These are phyloP conservation scores for Enteromius afrohamiltoni DNA, from an alignment of 2,797 vertebrate species.

Conservation along the genomic window DNA sequence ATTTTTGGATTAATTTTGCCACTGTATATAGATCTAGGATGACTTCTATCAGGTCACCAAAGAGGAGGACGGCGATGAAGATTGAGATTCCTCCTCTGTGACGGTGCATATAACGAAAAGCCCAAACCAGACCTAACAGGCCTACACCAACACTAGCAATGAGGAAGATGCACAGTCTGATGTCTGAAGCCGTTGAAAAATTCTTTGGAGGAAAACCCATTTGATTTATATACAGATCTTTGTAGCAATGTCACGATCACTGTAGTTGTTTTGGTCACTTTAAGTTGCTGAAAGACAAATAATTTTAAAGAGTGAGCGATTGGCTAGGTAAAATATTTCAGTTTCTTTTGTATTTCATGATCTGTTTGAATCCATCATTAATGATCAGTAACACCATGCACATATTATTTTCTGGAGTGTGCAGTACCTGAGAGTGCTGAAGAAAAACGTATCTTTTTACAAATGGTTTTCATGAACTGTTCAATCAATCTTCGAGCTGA, in stretches of 20 bases:
- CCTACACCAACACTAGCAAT: background rate
- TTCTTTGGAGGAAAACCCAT: background rate
- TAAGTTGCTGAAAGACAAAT: background rate
- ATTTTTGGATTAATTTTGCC: background rate
- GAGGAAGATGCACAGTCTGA: background rate
- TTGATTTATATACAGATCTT: background rate
- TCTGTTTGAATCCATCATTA: background rate
- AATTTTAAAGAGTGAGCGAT: background rate
- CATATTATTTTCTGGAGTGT: background rate
- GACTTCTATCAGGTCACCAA: conserved; percentile 6
- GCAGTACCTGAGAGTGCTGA: background rate
- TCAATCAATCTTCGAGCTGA: too few species aligned
- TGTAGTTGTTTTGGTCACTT: background rate
- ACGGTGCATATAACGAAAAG: background rate
- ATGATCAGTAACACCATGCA: background rate
- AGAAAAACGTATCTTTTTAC: background rate
- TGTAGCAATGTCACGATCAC: background rate
- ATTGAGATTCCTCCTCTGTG: background rate
- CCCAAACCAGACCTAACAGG: conserved; percentile 6
- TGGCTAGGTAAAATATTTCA: background rate
- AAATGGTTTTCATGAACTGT: too few species aligned
- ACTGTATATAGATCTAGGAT: background rate
- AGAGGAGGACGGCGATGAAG: background rate
- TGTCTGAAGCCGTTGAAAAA: background rate
- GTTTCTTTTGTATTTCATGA: background rate